Percentiles rank a stretch among this genome's conserved stretches.
Evolutionary conservation across 2,888 invertebrate species (phyloP).

Genomic region (Cepaea hortensis): DNA sequence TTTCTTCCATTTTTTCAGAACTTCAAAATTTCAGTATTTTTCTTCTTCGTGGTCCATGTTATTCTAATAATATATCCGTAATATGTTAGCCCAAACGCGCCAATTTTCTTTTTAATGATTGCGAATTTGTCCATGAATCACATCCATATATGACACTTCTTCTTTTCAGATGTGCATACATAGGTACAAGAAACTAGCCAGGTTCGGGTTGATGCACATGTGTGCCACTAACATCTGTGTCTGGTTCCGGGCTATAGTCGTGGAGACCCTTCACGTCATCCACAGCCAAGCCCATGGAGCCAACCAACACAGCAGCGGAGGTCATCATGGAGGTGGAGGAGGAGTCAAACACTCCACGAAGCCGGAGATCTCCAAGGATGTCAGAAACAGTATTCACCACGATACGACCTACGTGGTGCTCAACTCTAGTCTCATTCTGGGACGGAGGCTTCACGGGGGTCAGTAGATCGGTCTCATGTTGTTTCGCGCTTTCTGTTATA

Average conservation of each 20-base stretch:
- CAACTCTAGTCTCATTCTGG: not conserved
- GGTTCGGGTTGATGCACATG: slow-evolving; percentile 98
- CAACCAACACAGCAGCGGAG: slow-evolving; percentile 8
- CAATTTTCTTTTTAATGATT: no score
- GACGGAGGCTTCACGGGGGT: slow-evolving; percentile 49
- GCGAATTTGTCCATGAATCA: no score
- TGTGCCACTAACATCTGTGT: slow-evolving; percentile 97
- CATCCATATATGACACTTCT: no score
- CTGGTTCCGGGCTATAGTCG: slow-evolving; percentile 95
- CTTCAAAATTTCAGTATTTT: no score
- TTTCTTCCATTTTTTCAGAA: no score
- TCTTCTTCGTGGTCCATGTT: no score
- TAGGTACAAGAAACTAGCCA: slow-evolving; percentile 95
- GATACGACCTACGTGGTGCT: not conserved
- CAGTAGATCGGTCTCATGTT: not conserved
- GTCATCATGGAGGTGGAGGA: not conserved
- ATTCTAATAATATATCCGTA: no score
- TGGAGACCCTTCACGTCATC: slow-evolving; percentile 96
- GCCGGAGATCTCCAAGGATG: not conserved
- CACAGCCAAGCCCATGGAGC: slow-evolving; percentile 57
- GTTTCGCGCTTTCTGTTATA: no score
- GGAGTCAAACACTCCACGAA: not conserved
- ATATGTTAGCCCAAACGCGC: no score
- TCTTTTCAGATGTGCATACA: slow-evolving; percentile 83
- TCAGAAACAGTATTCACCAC: not conserved